Conservation (phyloP, 2,797 vertebrate genomes). For the Sciurus carolinensis region DNA sequence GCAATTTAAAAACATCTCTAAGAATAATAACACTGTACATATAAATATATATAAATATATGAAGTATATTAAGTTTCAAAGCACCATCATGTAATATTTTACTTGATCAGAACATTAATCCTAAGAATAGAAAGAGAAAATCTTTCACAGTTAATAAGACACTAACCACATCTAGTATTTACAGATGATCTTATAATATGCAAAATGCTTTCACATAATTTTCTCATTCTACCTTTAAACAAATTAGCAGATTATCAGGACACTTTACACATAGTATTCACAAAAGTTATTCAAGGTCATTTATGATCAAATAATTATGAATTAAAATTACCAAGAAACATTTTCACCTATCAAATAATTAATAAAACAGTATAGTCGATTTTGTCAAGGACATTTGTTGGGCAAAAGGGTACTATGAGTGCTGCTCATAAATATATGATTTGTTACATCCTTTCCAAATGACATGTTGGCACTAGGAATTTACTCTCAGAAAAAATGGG, state of each 20-base stretch:
- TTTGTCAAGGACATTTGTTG: conserved; percentile 36
- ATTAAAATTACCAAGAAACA: conserved; percentile 62
- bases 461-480: conserved; percentile 28
- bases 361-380: not conserved
- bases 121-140: conserved; percentile 16
- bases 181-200: not conserved
- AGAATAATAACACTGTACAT: not conserved
- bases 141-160: not conserved
- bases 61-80: conserved; percentile 35
- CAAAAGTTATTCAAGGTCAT: conserved; percentile 55
- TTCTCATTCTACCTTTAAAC: conserved; percentile 30
- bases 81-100: not conserved
- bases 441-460: conserved; percentile 23
- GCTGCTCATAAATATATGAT: not conserved
- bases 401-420: not conserved
- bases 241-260: conserved; percentile 28
- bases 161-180: not conserved
- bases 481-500: conserved; percentile 51
- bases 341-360: conserved; percentile 64
- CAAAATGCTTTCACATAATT: not conserved
- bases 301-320: conserved; percentile 61
- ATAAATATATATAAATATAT: too few species aligned
- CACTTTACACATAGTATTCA: conserved; percentile 50
- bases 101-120: not conserved
- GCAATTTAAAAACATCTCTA: not conserved